Base-by-base conservation (phyloP, 1,140 invertebrate species). In the Eriosoma lanigerum region DNA sequence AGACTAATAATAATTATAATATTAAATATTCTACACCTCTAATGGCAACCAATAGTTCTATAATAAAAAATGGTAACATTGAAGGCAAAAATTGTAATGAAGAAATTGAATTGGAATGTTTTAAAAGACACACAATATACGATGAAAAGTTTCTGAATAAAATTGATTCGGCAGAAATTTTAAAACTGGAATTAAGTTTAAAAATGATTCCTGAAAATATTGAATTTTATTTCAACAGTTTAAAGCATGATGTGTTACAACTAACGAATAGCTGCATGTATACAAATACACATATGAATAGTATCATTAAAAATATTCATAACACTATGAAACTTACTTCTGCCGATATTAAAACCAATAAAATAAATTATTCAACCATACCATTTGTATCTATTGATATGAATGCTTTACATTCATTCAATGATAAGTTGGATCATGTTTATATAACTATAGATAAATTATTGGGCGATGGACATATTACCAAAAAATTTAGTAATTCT, bases 121-220 rank as follows among this genome's bases (percentile, higher is more conserved):
- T n/a, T 32, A 62, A 29, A 9, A 32, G 9, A 29, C n/a, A 44
- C 6, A 15, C 32, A 15, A 44, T 15, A 46, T 68, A 13, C 46
- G 38, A 68, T 24, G 12, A 68, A 8, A 46, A 8, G 12, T 46
- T 1, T 46, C 12, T 24, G 38, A 24, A 46, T 24, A 12, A 46
- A 21, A 24, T 1, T 17, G 64, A 68, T 68, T 15, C 19, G 10
- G 44, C 38, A 24, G n/a, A 46, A 4, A 21, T 60, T 24, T 24
- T 76, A n/a, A 54, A 60, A 46, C 24, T 58, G 52, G 54, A 60
- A n/a, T 58, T 76, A 32, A 58, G 24, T 9, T 46, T 60, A 46
- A 76, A 60, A 76, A 44, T 60, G 56, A 56, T 60, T 60, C 19
- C 32, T 24, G 32, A 15, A 44, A 44, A 46, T n/a, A 60, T 76